Percentiles rank a stretch among this genome's conserved stretches.
These are phyloP conservation scores for Drosophila ezoana DNA, from an alignment of 2,888 invertebrate species.

Conservation along the genomic window DNA sequence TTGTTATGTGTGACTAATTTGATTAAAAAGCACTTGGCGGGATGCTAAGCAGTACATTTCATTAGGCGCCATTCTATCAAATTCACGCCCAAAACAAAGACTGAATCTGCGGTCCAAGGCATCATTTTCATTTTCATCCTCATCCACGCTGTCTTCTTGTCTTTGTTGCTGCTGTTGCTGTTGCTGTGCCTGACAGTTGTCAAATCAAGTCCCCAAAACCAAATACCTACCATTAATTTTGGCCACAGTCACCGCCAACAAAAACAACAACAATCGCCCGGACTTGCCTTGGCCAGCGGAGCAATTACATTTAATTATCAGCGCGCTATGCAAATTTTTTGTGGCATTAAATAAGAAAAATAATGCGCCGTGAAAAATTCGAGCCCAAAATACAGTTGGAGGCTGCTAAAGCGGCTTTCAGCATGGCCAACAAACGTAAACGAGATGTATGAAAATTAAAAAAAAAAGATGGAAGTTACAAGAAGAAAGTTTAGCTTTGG, in stretches of 20 bases:
- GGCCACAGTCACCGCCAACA: slow-evolving; percentile 19
- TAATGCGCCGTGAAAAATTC: slow-evolving; percentile 45
- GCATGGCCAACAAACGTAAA: slow-evolving; percentile 21
- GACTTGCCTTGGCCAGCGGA: slow-evolving; percentile 42
- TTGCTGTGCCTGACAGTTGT: slow-evolving; percentile 43
- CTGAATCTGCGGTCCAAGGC: slow-evolving; percentile 16
- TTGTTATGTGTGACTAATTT: slow-evolving; percentile 35
- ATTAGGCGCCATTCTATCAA: slow-evolving; percentile 40
- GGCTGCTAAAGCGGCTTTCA: slow-evolving; percentile 14
- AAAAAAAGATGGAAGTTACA: not conserved
- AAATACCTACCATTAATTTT: slow-evolving; percentile 51
- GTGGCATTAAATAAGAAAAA: slow-evolving; percentile 44
- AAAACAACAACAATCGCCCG: slow-evolving; percentile 15
- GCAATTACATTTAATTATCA: slow-evolving; percentile 69
- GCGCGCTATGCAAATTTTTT: slow-evolving; percentile 53
- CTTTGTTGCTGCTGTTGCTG: slow-evolving; percentile 6
- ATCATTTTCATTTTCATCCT: slow-evolving; percentile 34
- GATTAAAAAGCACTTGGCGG: slow-evolving; percentile 48
- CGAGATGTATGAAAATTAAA: slow-evolving; percentile 17
- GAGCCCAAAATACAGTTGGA: slow-evolving; percentile 4
- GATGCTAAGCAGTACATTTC: slow-evolving; percentile 39
- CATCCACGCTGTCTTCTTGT: slow-evolving; percentile 6
- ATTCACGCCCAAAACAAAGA: slow-evolving; percentile 44
- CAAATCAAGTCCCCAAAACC: slow-evolving; percentile 51
- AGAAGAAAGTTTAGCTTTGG: not conserved